Percentiles rank a stretch among this genome's conserved stretches.
phyloP scores from a whole-genome alignment of 2,888 invertebrate genomes.

The Ochlodes sylvanus region DNA sequence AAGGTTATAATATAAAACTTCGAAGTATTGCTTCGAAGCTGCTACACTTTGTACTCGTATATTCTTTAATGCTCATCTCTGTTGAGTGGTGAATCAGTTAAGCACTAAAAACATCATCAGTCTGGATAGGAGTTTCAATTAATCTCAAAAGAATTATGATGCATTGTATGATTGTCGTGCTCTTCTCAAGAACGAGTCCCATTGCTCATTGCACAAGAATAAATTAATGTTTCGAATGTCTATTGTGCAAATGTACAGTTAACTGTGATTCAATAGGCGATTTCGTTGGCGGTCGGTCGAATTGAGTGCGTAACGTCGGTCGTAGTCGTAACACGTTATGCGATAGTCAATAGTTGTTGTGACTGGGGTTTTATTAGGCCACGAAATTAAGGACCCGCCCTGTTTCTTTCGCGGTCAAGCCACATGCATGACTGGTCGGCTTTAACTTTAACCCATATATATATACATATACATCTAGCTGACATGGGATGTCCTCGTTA shows the following conservation, averaged over 20 bases:
- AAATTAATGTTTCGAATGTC: slow-evolving; percentile 11
- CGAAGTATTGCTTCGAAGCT: too few species aligned
- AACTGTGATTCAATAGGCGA: slow-evolving; percentile 56
- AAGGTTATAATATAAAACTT: too few species aligned
- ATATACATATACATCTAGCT: too few species aligned
- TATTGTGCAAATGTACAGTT: slow-evolving; percentile 37
- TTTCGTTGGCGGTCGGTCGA: slow-evolving; percentile 39
- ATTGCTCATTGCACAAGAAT: slow-evolving; percentile 7
- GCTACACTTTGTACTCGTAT: too few species aligned
- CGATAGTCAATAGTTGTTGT: slow-evolving; percentile 13
- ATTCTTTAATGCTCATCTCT: too few species aligned
- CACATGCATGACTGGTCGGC: not conserved
- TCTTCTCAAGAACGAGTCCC: not conserved
- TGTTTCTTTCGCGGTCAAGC: not conserved
- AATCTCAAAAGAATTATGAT: not conserved
- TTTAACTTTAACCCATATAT: slow-evolving; percentile 6
- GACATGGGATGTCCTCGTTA: not conserved
- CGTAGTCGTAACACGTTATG: slow-evolving; percentile 22
- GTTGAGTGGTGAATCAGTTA: too few species aligned
- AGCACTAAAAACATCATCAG: too few species aligned
- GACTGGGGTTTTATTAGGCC: slow-evolving; percentile 18
- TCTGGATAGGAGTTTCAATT: not conserved
- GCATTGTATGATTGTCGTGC: not conserved
- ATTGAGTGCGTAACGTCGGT: slow-evolving; percentile 31
- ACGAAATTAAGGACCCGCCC: slow-evolving; percentile 3